phyloP scores from a whole-genome alignment of 2,888 invertebrate genomes.

The Pinctada fucata region DNA sequence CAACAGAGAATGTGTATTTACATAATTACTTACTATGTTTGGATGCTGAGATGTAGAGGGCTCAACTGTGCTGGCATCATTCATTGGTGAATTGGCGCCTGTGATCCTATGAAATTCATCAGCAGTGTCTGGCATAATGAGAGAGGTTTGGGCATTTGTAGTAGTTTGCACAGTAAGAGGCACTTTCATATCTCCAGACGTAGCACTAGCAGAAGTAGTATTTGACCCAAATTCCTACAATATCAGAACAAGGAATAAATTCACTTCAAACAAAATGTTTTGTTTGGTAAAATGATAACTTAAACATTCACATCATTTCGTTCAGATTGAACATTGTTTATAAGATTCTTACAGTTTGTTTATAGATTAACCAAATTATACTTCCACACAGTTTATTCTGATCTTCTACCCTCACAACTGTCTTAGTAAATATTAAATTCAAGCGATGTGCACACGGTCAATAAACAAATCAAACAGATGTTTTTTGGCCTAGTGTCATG shows the following conservation, averaged over 20 bases:
- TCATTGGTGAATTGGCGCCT: not conserved
- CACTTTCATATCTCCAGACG: not conserved
- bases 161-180: not conserved
- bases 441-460: not conserved
- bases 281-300: constrained; percentile 4
- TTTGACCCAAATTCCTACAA: not conserved
- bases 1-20: not conserved
- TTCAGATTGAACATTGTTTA: constrained; percentile 3
- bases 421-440: not conserved
- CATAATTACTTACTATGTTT: not conserved
- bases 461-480: not conserved
- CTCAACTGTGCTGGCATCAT: constrained; percentile 2
- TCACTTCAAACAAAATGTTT: constrained; percentile 2
- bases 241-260: constrained; percentile 3
- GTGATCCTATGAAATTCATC: constrained; percentile 3
- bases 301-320: constrained; percentile 3
- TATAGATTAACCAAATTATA: constrained; percentile 1
- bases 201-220: constrained; percentile 1
- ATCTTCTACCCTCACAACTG: constrained; percentile 3
- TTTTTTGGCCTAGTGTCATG: not conserved
- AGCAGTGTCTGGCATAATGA: not conserved
- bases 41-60: constrained; percentile 3
- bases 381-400: not conserved
- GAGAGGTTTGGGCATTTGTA: not conserved
- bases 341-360: not conserved